Base-by-base conservation (phyloP, 1,140 invertebrate genomes). In the Aphelenchoides fujianensis region DNA sequence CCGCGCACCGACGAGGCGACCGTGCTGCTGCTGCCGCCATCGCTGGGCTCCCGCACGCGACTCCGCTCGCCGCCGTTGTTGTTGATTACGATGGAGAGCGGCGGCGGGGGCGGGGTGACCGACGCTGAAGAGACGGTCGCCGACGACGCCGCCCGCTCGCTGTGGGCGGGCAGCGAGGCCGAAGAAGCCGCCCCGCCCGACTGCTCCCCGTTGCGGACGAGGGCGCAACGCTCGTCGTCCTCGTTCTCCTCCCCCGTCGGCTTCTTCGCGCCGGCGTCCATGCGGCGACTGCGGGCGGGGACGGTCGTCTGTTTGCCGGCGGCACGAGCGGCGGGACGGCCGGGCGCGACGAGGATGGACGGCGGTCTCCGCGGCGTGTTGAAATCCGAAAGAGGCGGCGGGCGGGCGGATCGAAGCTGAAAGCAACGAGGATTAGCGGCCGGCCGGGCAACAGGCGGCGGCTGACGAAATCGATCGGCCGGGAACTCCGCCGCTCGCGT, bases 201-300 rank as follows among this genome's bases (percentile, higher is more conserved):
- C 34, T 7, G 55, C n/a, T n/a, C n/a, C n/a, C 5, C 55, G 23
- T 59, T 59, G 28, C 55, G 41, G 23, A 48, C 41, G 12, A 59
- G 34, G 7, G 55, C 55, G 34, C 55, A 59, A 16, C 55, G 55
- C 5, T 59, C 55, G 34, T 59, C 55, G 34, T 59, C 41, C 12
- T 16, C 41, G 41, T 48, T 23, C 12, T 48, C 41, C 12, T 16
- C n/a, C n/a, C n/a, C n/a, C n/a, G n/a, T n/a, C 41, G 41, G 23
- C 41, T 48, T 48, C 23, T 48, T 48, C 12, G 12, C 41, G 12
- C 12, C 23, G 12, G 41, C 41, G 41, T 48, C 41, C 41, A 48
- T 48, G 12, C 41, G 41, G 23, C 41, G 41, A 48, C 41, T 48
- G 41, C 23, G 12, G 41, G 41, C 12, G 12, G 41, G 23, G 41